Base-by-base conservation (phyloP, 2,797 vertebrate species). In the Sebastes flavidus region DNA sequence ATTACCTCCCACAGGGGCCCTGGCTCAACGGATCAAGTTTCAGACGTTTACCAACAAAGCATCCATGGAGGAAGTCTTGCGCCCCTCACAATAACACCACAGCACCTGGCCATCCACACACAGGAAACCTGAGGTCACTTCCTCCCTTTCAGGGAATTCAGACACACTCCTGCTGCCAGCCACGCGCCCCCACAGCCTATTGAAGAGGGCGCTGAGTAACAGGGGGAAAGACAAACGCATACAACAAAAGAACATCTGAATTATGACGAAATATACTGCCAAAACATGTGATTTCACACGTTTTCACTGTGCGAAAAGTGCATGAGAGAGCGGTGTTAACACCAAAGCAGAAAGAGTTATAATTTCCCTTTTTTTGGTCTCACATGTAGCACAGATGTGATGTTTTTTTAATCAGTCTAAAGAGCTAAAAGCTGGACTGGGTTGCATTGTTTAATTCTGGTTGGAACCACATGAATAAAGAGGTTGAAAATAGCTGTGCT, bases 91-190 rank as follows among this genome's bases (percentile, higher is more conserved):
- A 91, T 88, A 89, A 92, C 89, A 90, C 77, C 76, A 52, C 87
- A 85, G 92, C 95, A 95, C 95, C 95, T 95, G 95, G 95, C 81
- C 72, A 75, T 87, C 92, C 82, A 86, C 83, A 82, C 56, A 85
- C 92, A 95, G 95, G 94, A 95, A 96, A 92, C 86, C 87, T 91
- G 92, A 94, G 92, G 94, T 94, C 93, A 96, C 91, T 92, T 92
- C 94, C 94, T 89, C 89, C 84, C 79, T 90, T 91, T 89, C 82
- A 92, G 81, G 69, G 87, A 89, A 86, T 75, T 83, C 91, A 92
- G 89, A 93, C 92, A 82, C 78, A 81, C 84, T 89, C 81, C 82
- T 82, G 84, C 80, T 89, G 87, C 82, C 84, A 90, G 91, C 87
- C 91, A 92, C 84, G 86, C 4, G 89, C 81, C 84, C 91, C 88